Percentiles rank a stretch among this genome's conserved stretches.
Evolutionary conservation across 2,113 vertebrate species (phyloP).

Genomic region (Crotophaga sulcirostris): DNA sequence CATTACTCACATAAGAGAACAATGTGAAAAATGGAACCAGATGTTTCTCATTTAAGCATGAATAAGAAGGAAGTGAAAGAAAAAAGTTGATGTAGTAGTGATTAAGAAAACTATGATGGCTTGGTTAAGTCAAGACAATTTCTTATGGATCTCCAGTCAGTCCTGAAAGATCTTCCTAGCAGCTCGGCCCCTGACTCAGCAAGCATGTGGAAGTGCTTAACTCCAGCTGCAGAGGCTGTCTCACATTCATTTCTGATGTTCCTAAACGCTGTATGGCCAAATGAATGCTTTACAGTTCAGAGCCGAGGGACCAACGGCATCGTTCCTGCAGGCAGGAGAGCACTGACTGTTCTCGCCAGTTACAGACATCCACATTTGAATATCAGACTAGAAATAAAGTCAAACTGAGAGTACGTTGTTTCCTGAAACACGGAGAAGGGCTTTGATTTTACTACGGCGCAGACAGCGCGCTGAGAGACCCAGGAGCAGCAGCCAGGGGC

Average conservation of each 20-base stretch:
- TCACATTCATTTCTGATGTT: not conserved
- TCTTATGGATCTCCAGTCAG: conserved; percentile 33
- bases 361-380: not conserved
- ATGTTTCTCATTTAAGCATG: conserved; percentile 60
- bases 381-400: conserved; percentile 10
- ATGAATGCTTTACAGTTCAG: not conserved
- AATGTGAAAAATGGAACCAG: conserved; percentile 71
- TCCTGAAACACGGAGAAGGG: not conserved
- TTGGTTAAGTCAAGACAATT: conserved; percentile 47
- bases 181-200: not conserved
- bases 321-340: not conserved
- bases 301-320: not conserved
- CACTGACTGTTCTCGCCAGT: not conserved
- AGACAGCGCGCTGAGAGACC: not conserved
- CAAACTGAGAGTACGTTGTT: not conserved
- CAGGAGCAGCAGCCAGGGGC: not conserved
- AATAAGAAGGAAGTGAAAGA: conserved; percentile 62
- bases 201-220: conserved; percentile 17
- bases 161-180: not conserved
- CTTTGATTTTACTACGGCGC: not conserved
- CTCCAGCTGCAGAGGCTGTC: not conserved
- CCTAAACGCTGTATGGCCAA: not conserved
- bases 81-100: conserved; percentile 27
- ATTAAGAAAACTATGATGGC: conserved; percentile 35
- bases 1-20: conserved; percentile 46